phyloP scores from a whole-genome alignment of 2,888 invertebrate genomes.

The Cerastoderma edule region DNA sequence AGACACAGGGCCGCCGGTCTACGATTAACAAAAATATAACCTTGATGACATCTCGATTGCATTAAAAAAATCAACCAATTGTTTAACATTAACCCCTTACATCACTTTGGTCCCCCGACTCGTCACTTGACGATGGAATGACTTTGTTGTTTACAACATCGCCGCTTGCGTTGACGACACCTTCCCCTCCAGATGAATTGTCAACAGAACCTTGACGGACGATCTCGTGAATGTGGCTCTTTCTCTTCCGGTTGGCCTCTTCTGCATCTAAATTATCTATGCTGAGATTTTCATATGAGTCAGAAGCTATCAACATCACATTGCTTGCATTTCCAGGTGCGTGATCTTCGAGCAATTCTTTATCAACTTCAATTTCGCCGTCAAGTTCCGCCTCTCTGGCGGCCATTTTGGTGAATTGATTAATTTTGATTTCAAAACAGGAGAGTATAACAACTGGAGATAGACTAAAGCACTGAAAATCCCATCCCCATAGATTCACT shows the following conservation, averaged over 20 bases:
- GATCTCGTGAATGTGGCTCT: conserved; percentile 68
- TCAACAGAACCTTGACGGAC: conserved; percentile 64
- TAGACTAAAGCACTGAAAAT: too few relatives aligned
- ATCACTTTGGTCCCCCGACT: conserved; percentile 66
- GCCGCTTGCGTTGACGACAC: conserved; percentile 16
- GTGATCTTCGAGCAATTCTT: conserved; percentile 73
- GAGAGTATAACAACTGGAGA: too few relatives aligned
- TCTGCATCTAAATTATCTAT: conserved; percentile 61
- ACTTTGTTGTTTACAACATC: conserved; percentile 36
- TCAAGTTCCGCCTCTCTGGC: conserved; percentile 77
- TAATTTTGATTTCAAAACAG: neutral
- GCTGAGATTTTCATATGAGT: conserved; percentile 80
- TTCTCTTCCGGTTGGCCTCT: conserved; percentile 45
- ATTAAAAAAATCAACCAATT: neutral
- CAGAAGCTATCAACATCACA: conserved; percentile 88
- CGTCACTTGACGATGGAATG: conserved; percentile 64
- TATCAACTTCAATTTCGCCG: conserved; percentile 64
- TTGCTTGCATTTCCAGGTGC: conserved; percentile 87
- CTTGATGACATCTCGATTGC: neutral
- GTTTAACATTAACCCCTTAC: conserved; percentile 30
- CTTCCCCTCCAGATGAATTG: conserved; percentile 31
- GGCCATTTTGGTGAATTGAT: conserved; percentile 67
- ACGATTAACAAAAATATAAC: too few relatives aligned
- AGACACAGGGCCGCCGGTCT: too few relatives aligned
- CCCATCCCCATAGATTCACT: too few relatives aligned